phyloP scores from a whole-genome alignment of 30 jellyfish, hydroid and myxozoan genomes.

The Morbakka virulenta region DNA sequence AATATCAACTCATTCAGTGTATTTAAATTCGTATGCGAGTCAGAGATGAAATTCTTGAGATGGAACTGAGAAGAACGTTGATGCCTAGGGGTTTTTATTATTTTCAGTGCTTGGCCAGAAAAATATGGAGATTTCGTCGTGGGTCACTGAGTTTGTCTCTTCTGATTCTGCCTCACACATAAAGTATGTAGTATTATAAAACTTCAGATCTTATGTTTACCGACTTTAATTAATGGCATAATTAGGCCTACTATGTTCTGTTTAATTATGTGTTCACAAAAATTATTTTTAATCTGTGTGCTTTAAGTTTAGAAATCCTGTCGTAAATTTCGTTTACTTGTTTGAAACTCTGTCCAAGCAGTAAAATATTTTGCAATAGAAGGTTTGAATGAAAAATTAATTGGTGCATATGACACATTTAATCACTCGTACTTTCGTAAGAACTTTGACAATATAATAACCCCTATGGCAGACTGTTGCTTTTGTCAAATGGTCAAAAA shows the following conservation, averaged over 20 bases:
- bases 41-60: no score
- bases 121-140: no score
- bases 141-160: background rate
- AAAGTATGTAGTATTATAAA: background rate
- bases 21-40: no score
- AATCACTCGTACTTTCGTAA: background rate
- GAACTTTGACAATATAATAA: background rate
- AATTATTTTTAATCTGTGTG: background rate
- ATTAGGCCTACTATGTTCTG: background rate
- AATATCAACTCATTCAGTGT: no score
- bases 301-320: background rate
- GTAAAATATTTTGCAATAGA: background rate
- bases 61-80: no score
- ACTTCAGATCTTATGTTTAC: no score
- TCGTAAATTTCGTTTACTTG: background rate
- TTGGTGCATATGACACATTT: background rate
- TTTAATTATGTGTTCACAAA: background rate
- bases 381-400: background rate
- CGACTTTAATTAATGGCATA: no score
- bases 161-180: background rate
- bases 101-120: no score
- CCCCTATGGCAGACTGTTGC: background rate
- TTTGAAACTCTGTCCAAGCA: background rate
- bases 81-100: no score
- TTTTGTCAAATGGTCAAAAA: background rate